These are phyloP conservation scores for Drosophila mayri DNA, from an alignment of 1,140 invertebrate genomes.

Conservation along the genomic window DNA sequence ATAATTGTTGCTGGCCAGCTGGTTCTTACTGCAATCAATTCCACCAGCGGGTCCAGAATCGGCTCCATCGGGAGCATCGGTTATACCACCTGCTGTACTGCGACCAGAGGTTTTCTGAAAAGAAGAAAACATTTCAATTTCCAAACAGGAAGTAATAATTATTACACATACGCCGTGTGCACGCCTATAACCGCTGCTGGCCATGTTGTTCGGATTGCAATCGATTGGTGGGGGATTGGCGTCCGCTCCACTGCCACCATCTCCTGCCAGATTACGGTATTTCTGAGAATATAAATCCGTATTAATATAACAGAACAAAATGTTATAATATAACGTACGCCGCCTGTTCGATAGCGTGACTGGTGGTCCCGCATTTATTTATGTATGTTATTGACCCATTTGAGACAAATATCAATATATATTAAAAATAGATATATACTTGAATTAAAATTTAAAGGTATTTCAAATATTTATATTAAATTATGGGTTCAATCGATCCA, in stretches of 20 bases:
- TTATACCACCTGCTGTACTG: not conserved
- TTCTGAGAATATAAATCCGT: not conserved
- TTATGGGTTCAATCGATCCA: not conserved
- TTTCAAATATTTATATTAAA: not conserved
- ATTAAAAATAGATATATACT: not conserved
- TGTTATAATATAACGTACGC: not conserved
- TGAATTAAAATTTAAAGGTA: not conserved
- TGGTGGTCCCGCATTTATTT: no score
- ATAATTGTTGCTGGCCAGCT: not conserved
- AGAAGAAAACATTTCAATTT: not conserved
- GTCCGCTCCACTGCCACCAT: not conserved
- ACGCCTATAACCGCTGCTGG: not conserved
- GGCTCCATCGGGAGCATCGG: not conserved
- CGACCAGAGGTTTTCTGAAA: not conserved
- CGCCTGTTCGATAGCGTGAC: not conserved
- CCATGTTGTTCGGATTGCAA: slow-evolving; percentile 1
- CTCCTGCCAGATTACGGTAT: not conserved
- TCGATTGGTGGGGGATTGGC: not conserved
- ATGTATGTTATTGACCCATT: not conserved
- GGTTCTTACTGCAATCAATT: not conserved
- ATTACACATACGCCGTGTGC: not conserved
- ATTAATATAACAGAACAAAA: not conserved
- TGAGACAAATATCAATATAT: not conserved
- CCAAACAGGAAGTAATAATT: not conserved
- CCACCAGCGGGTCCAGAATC: not conserved